These are phyloP conservation scores for Epirrhoe alternata DNA, from an alignment of 2,888 invertebrate genomes.

Conservation along the genomic window DNA sequence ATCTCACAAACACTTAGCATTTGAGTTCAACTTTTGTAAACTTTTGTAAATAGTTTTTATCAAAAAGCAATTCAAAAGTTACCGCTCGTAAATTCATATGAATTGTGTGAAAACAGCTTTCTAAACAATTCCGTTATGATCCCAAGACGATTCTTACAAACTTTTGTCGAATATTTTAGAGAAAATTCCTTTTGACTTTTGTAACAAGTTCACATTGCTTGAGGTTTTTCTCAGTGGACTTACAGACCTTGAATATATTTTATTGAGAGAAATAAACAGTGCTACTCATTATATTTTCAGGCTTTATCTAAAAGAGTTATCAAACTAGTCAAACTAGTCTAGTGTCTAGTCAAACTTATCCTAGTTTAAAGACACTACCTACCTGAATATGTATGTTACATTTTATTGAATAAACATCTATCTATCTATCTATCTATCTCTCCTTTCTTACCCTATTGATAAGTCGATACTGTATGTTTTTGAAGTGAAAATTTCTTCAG, in stretches of 20 bases:
- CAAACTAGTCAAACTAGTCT: too few species aligned
- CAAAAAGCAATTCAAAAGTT: not conserved
- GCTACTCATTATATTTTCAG: not conserved
- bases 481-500: too few species aligned
- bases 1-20: too few species aligned
- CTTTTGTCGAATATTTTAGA: conserved; percentile 3
- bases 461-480: too few species aligned
- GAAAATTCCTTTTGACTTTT: not conserved
- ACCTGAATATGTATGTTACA: too few species aligned
- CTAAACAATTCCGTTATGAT: not conserved
- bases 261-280: not conserved
- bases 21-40: too few species aligned
- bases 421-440: too few species aligned
- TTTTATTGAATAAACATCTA: too few species aligned
- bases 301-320: not conserved
- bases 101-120: conserved; percentile 2
- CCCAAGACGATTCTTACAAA: not conserved
- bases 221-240: conserved; percentile 3
- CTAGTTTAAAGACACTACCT: too few species aligned
- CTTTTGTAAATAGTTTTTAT: not conserved
- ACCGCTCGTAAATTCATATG: not conserved
- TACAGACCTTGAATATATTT: not conserved
- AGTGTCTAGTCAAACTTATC: too few species aligned
- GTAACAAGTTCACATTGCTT: not conserved
- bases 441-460: too few species aligned